phyloP scores from a whole-genome alignment of 2,888 invertebrate species.

The Pristionchus mayeri region DNA sequence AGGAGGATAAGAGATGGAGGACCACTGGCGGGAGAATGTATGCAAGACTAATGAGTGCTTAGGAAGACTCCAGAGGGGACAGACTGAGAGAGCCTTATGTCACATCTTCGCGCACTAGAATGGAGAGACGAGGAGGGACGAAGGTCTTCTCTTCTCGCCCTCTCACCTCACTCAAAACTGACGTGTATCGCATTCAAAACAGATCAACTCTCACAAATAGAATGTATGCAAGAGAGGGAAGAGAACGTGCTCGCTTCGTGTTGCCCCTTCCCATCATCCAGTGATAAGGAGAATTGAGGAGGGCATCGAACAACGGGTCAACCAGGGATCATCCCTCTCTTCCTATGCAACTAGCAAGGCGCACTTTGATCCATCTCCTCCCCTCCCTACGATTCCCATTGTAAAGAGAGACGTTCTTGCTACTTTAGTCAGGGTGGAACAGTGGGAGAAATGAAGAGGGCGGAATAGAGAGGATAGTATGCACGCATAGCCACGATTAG shows the following conservation, averaged over 20 bases:
- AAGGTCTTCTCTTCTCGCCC: background rate
- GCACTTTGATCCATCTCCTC: background rate
- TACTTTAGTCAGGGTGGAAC: constrained; percentile 21
- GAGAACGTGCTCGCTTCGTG: background rate
- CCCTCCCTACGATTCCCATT: background rate
- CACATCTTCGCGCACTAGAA: background rate
- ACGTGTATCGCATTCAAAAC: background rate
- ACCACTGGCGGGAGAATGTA: background rate
- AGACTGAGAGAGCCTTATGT: background rate
- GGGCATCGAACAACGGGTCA: constrained; percentile 33
- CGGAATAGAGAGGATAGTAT: background rate
- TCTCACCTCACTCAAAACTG: background rate
- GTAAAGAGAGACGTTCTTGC: constrained; percentile 24
- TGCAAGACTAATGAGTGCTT: constrained; percentile 36
- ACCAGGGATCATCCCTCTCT: background rate
- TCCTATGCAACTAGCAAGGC: background rate
- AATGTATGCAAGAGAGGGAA: background rate
- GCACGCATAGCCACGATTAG: background rate
- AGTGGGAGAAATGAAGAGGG: background rate
- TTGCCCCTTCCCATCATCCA: background rate
- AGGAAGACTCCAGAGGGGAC: constrained; percentile 12
- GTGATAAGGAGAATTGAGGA: background rate
- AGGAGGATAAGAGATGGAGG: background rate
- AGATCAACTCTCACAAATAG: background rate
- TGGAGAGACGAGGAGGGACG: background rate